Evolutionary conservation across 2,888 invertebrate genomes (phyloP).

Genomic region (Aricia artaxerxes): DNA sequence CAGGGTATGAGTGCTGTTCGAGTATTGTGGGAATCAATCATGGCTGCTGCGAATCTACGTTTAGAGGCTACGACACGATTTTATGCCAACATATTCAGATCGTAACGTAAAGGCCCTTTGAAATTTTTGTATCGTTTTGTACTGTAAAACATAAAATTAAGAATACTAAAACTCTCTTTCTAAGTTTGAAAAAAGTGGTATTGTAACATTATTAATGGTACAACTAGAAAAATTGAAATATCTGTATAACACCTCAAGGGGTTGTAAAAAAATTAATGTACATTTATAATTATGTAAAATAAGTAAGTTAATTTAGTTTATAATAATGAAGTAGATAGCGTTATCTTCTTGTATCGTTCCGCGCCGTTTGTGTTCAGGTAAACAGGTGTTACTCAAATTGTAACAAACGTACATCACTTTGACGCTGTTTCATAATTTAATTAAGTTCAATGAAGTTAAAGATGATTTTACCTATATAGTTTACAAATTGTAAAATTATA

Average conservation of each 20-base stretch:
- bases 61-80: conserved; percentile 10
- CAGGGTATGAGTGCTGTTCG: conserved; percentile 1
- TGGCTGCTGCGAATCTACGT: background rate
- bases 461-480: background rate
- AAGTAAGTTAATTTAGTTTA: background rate
- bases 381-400: conserved; percentile 16
- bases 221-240: background rate
- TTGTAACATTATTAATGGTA: background rate
- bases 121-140: background rate
- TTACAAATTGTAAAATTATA: background rate
- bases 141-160: background rate
- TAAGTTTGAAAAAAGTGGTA: background rate
- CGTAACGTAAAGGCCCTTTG: background rate
- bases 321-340: conserved; percentile 4
- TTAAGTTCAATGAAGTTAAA: background rate
- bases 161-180: background rate
- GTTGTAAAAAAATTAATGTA: background rate
- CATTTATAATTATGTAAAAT: background rate
- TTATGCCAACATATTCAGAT: background rate
- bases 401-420: background rate
- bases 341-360: conserved; percentile 25
- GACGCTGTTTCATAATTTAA: conserved; percentile 1
- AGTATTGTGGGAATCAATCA: conserved; percentile 26
- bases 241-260: background rate
- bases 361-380: conserved; percentile 5